These are phyloP conservation scores for Palloptera scutellata DNA, from an alignment of 2,888 invertebrate genomes.

Conservation along the genomic window DNA sequence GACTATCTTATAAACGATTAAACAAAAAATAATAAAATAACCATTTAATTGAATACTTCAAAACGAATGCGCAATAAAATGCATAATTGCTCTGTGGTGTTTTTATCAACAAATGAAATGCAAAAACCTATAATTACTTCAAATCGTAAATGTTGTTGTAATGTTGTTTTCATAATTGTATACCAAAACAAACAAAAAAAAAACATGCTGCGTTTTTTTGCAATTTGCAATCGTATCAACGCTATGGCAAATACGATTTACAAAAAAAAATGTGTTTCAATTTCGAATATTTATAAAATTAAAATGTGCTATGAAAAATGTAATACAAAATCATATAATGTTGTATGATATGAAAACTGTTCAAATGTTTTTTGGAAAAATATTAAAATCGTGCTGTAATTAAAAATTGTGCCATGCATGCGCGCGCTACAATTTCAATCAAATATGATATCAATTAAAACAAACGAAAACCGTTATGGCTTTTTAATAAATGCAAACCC, in stretches of 20 bases:
- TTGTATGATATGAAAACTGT: too few relatives aligned
- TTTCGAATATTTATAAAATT: constrained; percentile 28
- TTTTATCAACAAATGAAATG: background rate
- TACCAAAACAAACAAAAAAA: constrained; percentile 6
- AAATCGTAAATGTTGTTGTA: background rate
- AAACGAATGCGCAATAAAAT: background rate
- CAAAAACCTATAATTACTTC: background rate
- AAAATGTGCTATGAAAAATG: constrained; percentile 24
- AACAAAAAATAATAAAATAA: constrained; percentile 30
- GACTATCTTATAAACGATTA: constrained; percentile 34
- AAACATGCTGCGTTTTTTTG: constrained; percentile 11
- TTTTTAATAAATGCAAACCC: constrained; percentile 3
- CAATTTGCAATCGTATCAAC: too few relatives aligned
- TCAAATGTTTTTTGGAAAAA: too few relatives aligned
- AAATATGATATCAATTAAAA: too few relatives aligned
- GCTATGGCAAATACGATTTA: constrained; percentile 4
- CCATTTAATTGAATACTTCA: constrained; percentile 25
- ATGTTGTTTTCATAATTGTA: background rate
- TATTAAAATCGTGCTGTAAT: too few relatives aligned
- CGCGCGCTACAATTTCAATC: too few relatives aligned
- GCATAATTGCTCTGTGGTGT: constrained; percentile 5
- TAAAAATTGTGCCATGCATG: too few relatives aligned
- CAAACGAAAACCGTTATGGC: background rate
- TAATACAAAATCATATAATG: constrained; percentile 3
- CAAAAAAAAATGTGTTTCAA: constrained; percentile 21